Conservation (phyloP, 2,888 invertebrate genomes). For the Andrena haemorrhoa region DNA sequence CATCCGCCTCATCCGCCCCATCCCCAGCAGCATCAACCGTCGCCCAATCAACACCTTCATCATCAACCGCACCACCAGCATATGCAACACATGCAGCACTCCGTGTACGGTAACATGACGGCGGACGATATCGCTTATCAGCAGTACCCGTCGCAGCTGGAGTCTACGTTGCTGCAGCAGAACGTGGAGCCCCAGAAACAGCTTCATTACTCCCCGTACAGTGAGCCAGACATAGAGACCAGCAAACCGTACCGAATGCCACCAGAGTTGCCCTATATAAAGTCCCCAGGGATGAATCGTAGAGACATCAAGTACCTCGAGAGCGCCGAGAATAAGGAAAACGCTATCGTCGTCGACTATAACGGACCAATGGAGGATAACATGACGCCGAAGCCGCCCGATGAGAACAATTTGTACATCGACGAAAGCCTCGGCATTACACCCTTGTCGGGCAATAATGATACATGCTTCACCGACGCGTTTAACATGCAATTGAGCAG, state of each 20-base stretch:
- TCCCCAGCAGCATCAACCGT: slow-evolving; percentile 61
- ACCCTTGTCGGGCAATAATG: slow-evolving; percentile 77
- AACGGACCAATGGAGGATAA: slow-evolving; percentile 77
- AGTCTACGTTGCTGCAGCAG: slow-evolving; percentile 69
- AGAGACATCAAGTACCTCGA: slow-evolving; percentile 83
- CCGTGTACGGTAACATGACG: slow-evolving; percentile 71
- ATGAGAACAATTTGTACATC: slow-evolving; percentile 77
- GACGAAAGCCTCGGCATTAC: slow-evolving; percentile 82
- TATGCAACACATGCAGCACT: slow-evolving; percentile 74
- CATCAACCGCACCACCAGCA: slow-evolving; percentile 66
- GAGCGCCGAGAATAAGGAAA: slow-evolving; percentile 83
- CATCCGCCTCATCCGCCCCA: slow-evolving; percentile 67
- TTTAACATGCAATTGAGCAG: slow-evolving; percentile 78
- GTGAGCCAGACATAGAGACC: slow-evolving; percentile 75
- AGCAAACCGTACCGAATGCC: slow-evolving; percentile 81
- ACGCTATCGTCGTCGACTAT: slow-evolving; percentile 79
- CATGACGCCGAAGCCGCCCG: slow-evolving; percentile 71
- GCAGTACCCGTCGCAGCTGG: slow-evolving; percentile 68
- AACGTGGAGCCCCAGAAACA: slow-evolving; percentile 77
- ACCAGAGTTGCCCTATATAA: slow-evolving; percentile 81
- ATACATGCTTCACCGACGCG: slow-evolving; percentile 81
- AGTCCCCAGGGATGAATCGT: slow-evolving; percentile 82
- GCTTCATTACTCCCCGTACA: slow-evolving; percentile 76
- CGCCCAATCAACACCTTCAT: slow-evolving; percentile 69
- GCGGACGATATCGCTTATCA: slow-evolving; percentile 76